phyloP scores from a whole-genome alignment of 1,140 invertebrate species.

The Cheumatopsyche charites region DNA sequence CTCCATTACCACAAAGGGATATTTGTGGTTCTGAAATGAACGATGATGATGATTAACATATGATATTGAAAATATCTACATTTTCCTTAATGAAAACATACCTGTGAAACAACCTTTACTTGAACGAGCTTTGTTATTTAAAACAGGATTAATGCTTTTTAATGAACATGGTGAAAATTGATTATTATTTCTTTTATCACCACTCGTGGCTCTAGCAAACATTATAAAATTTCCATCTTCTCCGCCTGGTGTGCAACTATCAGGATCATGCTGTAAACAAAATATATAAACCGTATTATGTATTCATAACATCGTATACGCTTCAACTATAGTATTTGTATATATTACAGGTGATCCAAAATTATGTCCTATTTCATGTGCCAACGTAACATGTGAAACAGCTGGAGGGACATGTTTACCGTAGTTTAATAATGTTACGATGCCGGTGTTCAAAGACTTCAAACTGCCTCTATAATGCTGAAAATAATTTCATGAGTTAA shows the following conservation, averaged over 20 bases:
- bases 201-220: slow-evolving; percentile 95
- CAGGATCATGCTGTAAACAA: slow-evolving; percentile 87
- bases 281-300: slow-evolving; percentile 31
- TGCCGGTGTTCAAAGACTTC: slow-evolving; percentile 97
- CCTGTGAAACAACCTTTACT: slow-evolving; percentile 91
- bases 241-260: slow-evolving; percentile 87
- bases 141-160: slow-evolving; percentile 92
- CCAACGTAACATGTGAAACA: slow-evolving; percentile 97
- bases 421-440: slow-evolving; percentile 97
- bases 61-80: slow-evolving; percentile 2
- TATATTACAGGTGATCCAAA: slow-evolving; percentile 92
- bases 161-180: slow-evolving; percentile 92
- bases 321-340: slow-evolving; percentile 11
- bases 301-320: slow-evolving; percentile 6
- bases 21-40: slow-evolving; percentile 76
- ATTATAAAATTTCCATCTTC: slow-evolving; percentile 98
- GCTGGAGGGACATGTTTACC: slow-evolving; percentile 97
- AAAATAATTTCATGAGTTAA: slow-evolving; percentile 50
- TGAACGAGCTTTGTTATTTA: slow-evolving; percentile 90
- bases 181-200: slow-evolving; percentile 96
- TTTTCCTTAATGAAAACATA: slow-evolving; percentile 58
- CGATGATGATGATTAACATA: not conserved
- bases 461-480: slow-evolving; percentile 92
- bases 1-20: slow-evolving; percentile 95
- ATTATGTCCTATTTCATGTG: slow-evolving; percentile 99